Percentiles rank a stretch among this genome's conserved stretches.
Evolutionary conservation across 2,113 vertebrate genomes (phyloP).

Genomic region (Nerophis lumbriciformis): DNA sequence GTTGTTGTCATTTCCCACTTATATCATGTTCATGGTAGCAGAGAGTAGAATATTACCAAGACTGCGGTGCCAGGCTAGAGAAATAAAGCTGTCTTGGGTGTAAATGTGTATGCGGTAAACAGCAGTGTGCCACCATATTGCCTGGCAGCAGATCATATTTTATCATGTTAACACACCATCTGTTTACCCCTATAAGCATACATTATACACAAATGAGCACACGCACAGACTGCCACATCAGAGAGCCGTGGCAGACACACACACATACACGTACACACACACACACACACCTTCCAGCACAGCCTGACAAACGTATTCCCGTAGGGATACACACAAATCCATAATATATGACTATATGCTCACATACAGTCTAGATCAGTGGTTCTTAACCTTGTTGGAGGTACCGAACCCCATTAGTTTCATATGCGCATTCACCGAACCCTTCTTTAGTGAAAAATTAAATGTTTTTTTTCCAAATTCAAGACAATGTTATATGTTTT

Average conservation of each 20-base stretch:
- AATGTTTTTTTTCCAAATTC: too few species aligned
- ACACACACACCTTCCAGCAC: slow-evolving; percentile 6
- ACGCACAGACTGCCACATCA: slow-evolving; percentile 58
- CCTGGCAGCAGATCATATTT: slow-evolving; percentile 74
- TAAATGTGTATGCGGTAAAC: slow-evolving; percentile 71
- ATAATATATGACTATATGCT: slow-evolving; percentile 14
- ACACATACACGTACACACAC: too few species aligned
- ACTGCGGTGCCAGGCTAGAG: not conserved
- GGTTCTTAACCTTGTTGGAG: too few species aligned
- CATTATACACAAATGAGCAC: slow-evolving; percentile 70
- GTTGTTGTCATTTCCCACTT: not conserved
- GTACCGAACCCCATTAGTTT: too few species aligned
- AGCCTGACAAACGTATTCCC: slow-evolving; percentile 17
- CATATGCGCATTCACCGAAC: too few species aligned
- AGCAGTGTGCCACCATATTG: slow-evolving; percentile 70
- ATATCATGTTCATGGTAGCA: not conserved
- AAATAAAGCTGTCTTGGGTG: slow-evolving; percentile 50
- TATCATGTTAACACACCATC: slow-evolving; percentile 76
- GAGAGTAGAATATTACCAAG: not conserved
- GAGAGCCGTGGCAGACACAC: slow-evolving; percentile 25
- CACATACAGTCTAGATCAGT: not conserved
- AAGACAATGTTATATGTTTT: too few species aligned
- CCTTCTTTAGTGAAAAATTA: too few species aligned
- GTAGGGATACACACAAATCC: slow-evolving; percentile 14
- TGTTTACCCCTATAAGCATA: slow-evolving; percentile 72